These are phyloP conservation scores for Aplidium turbinatum DNA, from an alignment of 23 tunicate species.

Conservation along the genomic window DNA sequence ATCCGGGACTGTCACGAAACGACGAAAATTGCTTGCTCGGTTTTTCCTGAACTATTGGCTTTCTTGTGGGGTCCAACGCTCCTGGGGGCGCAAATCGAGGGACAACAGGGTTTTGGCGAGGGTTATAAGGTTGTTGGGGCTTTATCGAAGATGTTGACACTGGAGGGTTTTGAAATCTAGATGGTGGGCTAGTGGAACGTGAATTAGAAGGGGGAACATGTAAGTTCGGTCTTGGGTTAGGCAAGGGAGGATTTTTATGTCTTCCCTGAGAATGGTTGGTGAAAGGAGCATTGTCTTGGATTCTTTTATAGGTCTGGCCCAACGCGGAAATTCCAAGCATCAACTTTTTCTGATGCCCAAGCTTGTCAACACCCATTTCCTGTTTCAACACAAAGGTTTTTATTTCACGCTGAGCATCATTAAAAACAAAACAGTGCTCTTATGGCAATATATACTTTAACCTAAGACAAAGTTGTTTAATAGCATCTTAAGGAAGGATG, in stretches of 20 bases:
- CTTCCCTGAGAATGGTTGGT: too few species aligned
- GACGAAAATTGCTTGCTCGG: constrained; percentile 30
- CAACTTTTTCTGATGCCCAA: constrained; percentile 60
- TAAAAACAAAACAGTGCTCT: too few species aligned
- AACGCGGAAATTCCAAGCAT: constrained; percentile 15
- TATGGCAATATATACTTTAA: too few species aligned
- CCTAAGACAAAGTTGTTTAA: too few species aligned
- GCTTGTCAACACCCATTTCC: constrained; percentile 42
- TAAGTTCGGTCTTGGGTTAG: too few species aligned
- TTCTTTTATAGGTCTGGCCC: neutral
- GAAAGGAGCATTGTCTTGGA: too few species aligned
- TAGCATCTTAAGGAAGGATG: too few species aligned
- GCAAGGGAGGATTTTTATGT: too few species aligned
- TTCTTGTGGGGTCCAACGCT: too few species aligned
- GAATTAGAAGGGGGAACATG: neutral
- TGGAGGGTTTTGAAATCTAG: neutral
- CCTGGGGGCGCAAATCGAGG: too few species aligned
- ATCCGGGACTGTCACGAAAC: constrained; percentile 24
- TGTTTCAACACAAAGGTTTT: constrained; percentile 1
- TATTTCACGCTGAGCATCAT: too few species aligned
- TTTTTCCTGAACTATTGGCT: constrained; percentile 2
- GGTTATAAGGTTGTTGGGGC: neutral
- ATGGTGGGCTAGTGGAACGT: neutral
- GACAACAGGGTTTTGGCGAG: too few species aligned
- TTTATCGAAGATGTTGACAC: neutral